Conservation (phyloP, 2,888 invertebrate species). For the Apeira syringaria region DNA sequence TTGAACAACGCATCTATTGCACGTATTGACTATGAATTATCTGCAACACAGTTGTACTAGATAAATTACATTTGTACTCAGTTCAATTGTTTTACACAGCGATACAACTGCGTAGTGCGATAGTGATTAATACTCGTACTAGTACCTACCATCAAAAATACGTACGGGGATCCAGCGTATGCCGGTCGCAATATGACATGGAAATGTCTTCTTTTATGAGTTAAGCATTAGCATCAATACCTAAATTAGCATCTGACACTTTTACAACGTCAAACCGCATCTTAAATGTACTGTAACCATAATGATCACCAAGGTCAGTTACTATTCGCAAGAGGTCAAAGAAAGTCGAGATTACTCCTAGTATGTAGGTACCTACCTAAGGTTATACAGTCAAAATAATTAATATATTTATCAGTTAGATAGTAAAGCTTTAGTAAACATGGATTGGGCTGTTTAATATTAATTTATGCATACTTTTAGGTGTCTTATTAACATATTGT, state of each 20-base stretch:
- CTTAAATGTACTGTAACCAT: conserved; percentile 7
- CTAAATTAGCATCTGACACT: conserved; percentile 5
- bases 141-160: too few species aligned
- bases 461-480: too few species aligned
- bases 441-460: conserved; percentile 5
- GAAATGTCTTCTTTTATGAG: not conserved
- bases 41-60: too few species aligned
- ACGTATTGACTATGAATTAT: too few species aligned
- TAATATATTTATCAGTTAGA: conserved; percentile 10
- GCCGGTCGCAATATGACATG: not conserved
- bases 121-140: too few species aligned
- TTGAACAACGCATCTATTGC: too few species aligned
- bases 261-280: conserved; percentile 1
- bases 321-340: conserved; percentile 12
- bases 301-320: conserved; percentile 7
- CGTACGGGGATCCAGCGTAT: too few species aligned
- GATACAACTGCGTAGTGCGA: too few species aligned
- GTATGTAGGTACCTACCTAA: conserved; percentile 9
- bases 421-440: conserved; percentile 9
- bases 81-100: too few species aligned
- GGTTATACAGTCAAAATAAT: conserved; percentile 9
- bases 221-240: not conserved
- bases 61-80: too few species aligned
- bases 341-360: conserved; percentile 15
- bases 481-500: too few species aligned